Evolutionary conservation across 2,113 vertebrate species (phyloP).

Genomic region (Mungos mungo): DNA sequence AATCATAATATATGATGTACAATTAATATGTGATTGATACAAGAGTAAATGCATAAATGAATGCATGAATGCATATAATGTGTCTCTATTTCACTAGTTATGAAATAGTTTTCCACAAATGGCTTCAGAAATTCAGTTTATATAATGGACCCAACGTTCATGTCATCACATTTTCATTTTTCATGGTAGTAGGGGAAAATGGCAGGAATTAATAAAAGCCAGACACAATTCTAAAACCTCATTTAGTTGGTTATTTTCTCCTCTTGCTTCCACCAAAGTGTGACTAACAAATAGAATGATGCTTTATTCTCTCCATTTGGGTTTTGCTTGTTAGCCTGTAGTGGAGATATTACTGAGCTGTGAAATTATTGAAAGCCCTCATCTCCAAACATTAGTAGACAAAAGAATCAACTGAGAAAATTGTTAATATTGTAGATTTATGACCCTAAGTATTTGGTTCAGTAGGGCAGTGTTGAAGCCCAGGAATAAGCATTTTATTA

Average conservation of each 20-base stretch:
- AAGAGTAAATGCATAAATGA: not conserved
- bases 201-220: conserved; percentile 58
- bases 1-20: not conserved
- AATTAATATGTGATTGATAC: not conserved
- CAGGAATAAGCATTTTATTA: not conserved
- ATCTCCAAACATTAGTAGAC: conserved; percentile 53
- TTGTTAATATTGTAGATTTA: conserved; percentile 33
- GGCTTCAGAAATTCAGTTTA: conserved; percentile 29
- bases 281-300: conserved; percentile 60
- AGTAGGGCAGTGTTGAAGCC: not conserved
- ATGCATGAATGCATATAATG: not conserved
- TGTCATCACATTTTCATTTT: conserved; percentile 54
- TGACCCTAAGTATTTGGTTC: not conserved
- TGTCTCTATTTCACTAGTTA: conserved; percentile 31
- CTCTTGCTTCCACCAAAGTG: conserved; percentile 53
- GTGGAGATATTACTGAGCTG: conserved; percentile 51
- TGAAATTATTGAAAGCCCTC: conserved; percentile 57
- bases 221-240: conserved; percentile 55
- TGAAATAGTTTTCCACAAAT: not conserved
- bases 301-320: conserved; percentile 46
- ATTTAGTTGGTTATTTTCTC: conserved; percentile 53
- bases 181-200: conserved; percentile 12
- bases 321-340: conserved; percentile 56
- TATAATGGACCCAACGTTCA: conserved; percentile 39
- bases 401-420: conserved; percentile 51